Evolutionary conservation across 2,113 vertebrate genomes (phyloP), one percentile per base, ranked within the genome.

Genomic region (Caloenas nicobarica): DNA sequence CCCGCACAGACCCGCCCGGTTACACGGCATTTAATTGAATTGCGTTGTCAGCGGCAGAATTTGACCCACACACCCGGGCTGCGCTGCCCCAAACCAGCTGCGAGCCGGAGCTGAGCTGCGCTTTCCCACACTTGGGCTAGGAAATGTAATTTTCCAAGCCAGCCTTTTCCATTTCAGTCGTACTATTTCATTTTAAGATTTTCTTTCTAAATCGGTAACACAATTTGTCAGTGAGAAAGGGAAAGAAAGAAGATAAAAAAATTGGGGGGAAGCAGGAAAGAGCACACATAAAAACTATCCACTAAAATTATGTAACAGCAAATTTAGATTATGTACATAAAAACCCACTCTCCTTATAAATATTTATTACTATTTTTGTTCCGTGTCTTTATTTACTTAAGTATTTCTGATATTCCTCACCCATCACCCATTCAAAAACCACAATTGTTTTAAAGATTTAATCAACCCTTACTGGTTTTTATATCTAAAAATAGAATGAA

Each of bases 301-400:
- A 10, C 68, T 64, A 29, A 86, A 64, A 84, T 78, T 28, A 81
- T 36, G 5, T 23, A 61, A 56, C 53, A 42, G 64, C 36, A 60
- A 76, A 79, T 78, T 53, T 50, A 61, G 77, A 54, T 68, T 72
- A 44, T 18, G 64, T 64, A 71, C 76, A 34, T 79, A 29, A 78
- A 65, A 69, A 33, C 8, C 7, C 44, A 8, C 7, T 3, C n/a
- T 72, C 44, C 76, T 80, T 74, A 83, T 91, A 80, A 96, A 95
- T 94, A 94, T 93, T 95, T 91, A 90, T 88, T 81, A 83, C 57
- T 44, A 11, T 64, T 93, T 94, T 80, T 56, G 68, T 50, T 77
- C 86, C 6, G 3, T n/a, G 57, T 56, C 92, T 86, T 81, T 93
- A 84, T 93, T 96, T 90, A 88, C 53, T 85, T 18, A 23, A 44